Percentiles rank a stretch among this genome's conserved stretches.
These are phyloP conservation scores for Nyctereutes procyonoides DNA, from an alignment of 2,113 vertebrate species.

Conservation along the genomic window DNA sequence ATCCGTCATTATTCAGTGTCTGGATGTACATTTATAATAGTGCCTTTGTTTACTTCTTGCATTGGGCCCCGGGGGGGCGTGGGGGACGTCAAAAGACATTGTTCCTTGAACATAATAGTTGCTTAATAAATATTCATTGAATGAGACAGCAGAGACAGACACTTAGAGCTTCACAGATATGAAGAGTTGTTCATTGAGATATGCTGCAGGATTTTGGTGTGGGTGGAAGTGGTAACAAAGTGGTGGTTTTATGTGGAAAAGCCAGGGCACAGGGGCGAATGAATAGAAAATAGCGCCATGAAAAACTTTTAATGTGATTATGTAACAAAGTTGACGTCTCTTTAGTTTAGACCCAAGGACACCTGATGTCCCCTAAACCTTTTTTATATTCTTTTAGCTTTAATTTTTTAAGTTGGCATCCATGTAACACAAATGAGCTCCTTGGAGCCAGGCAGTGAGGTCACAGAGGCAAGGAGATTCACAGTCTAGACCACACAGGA, in stretches of 20 bases:
- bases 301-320: constrained; percentile 43
- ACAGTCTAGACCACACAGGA: background rate
- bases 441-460: background rate
- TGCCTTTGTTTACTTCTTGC: constrained; percentile 11
- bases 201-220: background rate
- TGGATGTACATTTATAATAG: constrained; percentile 46
- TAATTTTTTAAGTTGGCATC: background rate
- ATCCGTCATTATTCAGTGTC: background rate
- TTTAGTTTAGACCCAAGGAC: constrained; percentile 20
- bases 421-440: background rate
- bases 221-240: constrained; percentile 67
- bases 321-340: constrained; percentile 33
- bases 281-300: background rate
- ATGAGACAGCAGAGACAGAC: constrained; percentile 30
- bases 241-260: constrained; percentile 49
- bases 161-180: constrained; percentile 12
- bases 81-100: constrained; percentile 25
- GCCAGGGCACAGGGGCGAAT: background rate
- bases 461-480: background rate
- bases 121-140: constrained; percentile 79
- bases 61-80: constrained; percentile 30
- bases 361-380: background rate
- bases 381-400: constrained; percentile 40
- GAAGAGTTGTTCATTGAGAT: constrained; percentile 31
- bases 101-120: constrained; percentile 67